Percentiles rank a stretch among this genome's conserved stretches.
These are phyloP conservation scores for Mesembrinibis cayennensis DNA, from an alignment of 2,113 vertebrate species.

Conservation along the genomic window DNA sequence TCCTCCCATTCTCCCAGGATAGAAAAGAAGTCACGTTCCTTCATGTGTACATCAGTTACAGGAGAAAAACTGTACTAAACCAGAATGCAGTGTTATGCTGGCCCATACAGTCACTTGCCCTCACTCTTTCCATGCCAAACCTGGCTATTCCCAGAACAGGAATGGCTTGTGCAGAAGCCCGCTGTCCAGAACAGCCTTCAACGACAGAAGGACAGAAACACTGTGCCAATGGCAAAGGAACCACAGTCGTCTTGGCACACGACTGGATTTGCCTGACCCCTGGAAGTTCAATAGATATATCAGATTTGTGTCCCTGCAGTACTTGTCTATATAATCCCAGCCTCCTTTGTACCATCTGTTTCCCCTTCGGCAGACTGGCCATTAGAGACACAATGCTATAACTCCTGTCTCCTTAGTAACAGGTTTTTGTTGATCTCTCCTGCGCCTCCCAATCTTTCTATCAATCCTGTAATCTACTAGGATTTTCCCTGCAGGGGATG, in stretches of 20 bases:
- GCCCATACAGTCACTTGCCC: neutral
- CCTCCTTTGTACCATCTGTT: conserved; percentile 60
- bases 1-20: neutral
- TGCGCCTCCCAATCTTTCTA: neutral
- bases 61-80: neutral
- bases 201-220: neutral
- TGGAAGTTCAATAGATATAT: neutral
- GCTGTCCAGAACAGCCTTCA: neutral
- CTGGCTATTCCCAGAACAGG: neutral
- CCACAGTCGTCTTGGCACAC: neutral
- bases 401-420: conserved; percentile 44
- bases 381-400: conserved; percentile 7
- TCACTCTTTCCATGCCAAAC: neutral
- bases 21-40: neutral
- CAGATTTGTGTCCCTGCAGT: conserved; percentile 11
- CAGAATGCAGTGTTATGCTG: neutral
- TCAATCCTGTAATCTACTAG: conserved; percentile 38
- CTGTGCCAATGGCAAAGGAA: neutral
- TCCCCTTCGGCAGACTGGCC: conserved; percentile 8
- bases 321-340: conserved; percentile 10
- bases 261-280: conserved; percentile 8
- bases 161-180: neutral
- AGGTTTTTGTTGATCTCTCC: conserved; percentile 39
- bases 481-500: conserved; percentile 38
- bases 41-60: rapidly evolving